phyloP scores from a whole-genome alignment of 2,888 invertebrate genomes.

The Thymelicus acteon region DNA sequence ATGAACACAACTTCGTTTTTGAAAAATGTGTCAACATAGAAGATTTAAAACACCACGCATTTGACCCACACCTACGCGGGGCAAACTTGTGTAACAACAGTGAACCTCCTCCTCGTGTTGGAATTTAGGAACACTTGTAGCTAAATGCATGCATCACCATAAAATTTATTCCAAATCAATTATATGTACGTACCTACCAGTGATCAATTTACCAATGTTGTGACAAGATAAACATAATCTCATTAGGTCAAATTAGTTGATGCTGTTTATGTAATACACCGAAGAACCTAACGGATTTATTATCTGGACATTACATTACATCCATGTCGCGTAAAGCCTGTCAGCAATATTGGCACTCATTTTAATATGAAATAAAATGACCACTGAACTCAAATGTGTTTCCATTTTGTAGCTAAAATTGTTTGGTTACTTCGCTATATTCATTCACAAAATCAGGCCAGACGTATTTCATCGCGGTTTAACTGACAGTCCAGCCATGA shows the following conservation, averaged over 20 bases:
- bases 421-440: not conserved
- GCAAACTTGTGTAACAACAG: constrained; percentile 60
- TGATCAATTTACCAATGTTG: constrained; percentile 7
- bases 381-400: too few species aligned
- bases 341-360: not conserved
- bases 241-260: constrained; percentile 68
- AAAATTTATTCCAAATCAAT: constrained; percentile 67
- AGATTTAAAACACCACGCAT: not conserved
- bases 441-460: not conserved
- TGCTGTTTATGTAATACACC: constrained; percentile 62
- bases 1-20: not conserved
- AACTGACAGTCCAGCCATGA: constrained; percentile 1
- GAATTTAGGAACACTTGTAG: constrained; percentile 57
- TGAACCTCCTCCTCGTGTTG: constrained; percentile 61
- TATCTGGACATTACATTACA: constrained; percentile 8
- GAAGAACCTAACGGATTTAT: constrained; percentile 65
- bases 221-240: constrained; percentile 48
- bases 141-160: constrained; percentile 69
- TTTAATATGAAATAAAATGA: too few species aligned
- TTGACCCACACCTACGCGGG: constrained; percentile 3
- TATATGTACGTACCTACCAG: constrained; percentile 40
- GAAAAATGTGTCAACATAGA: not conserved
- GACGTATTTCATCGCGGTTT: not conserved
- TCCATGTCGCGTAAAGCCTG: not conserved
- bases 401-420: too few species aligned